Evolutionary conservation across 2,113 vertebrate genomes (phyloP), one percentile per base, ranked within the genome.

Genomic region (Setophaga coronata): DNA sequence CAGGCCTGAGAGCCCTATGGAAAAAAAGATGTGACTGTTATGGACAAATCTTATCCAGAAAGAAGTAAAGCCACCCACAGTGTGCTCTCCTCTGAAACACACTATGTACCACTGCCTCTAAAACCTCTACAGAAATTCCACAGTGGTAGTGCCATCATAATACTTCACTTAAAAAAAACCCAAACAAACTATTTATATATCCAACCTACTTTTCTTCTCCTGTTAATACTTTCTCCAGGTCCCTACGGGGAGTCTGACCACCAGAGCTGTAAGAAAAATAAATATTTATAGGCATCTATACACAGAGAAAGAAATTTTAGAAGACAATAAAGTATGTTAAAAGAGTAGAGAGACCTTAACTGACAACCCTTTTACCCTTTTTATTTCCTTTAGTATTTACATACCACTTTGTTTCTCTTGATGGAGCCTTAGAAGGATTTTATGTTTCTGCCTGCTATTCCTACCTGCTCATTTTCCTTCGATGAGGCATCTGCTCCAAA

Each of bases 161-260:
- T 14, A 14, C 5, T 50, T 62, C 9, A 58, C 29, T 36, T 34
- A 9, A 33, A 6, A 62, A 34, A 45, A 60, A 13, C 2, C 50
- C 26, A 13, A 53, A 29, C 28, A 23, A 53, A 53, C 17, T 18
- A 31, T 31, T 58, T 58, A 58, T 58, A 34, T 58, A 58, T 71
- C 28, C 84, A 47, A 96, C 99, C 98, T 97, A 99, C 99, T 99
- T 99, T 60, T 99, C 99, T 72, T 99, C 99, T 95, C 99, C 99
- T 7, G 99, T 99, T 89, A 99, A 97, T 96, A 99, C 99, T 66
- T 99, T 99, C 91, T 99, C 99, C 97, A 99, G 97, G 94, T 99
- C 99, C 85, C 99, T 98, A 33, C 99, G 99, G 19, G 99, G 99
- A 56, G 99, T 99, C 98, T 99, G 99, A 62, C 99, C 99, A 67